Evolutionary conservation across 53 echinoderm and acorn worm genomes (phyloP).

Genomic region (Temnopleurus reevesii): DNA sequence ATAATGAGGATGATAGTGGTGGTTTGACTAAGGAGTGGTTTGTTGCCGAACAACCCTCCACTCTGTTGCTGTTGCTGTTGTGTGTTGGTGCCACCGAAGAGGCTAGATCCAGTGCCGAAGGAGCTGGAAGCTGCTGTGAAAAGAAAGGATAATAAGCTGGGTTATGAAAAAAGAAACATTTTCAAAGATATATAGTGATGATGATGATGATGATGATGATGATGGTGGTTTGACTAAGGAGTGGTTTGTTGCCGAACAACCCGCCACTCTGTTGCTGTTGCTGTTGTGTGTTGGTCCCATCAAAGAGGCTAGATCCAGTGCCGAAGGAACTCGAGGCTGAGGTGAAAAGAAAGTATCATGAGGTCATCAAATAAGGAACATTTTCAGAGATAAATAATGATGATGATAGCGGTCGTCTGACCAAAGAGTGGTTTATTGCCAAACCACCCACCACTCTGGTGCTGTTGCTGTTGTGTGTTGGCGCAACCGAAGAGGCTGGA

Average conservation of each 20-base stretch:
- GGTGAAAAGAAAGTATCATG: not conserved
- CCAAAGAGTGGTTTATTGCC: conserved; percentile 79
- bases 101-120: conserved; percentile 53
- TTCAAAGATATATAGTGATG: too few species aligned
- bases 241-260: conserved; percentile 67
- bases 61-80: conserved; percentile 62
- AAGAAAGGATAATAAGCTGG: not conserved
- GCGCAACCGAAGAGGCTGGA: conserved; percentile 66
- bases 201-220: too few species aligned
- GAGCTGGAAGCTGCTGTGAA: conserved; percentile 36
- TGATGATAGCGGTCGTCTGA: conserved; percentile 59
- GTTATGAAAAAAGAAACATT: too few species aligned
- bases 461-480: conserved; percentile 57
- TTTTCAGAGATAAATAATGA: too few species aligned
- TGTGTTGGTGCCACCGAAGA: conserved; percentile 63
- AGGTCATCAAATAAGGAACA: too few species aligned
- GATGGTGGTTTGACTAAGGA: conserved; percentile 69
- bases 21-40: conserved; percentile 74
- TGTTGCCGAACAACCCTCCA: conserved; percentile 73
- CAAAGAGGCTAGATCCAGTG: conserved; percentile 63
- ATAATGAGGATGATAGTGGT: too few species aligned
- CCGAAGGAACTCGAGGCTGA: conserved; percentile 59
- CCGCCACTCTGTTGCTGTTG: conserved; percentile 58
- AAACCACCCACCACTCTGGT: conserved; percentile 65
- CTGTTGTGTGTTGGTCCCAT: conserved; percentile 54